Conservation (phyloP, 2,888 invertebrate genomes). For the Lutraria lutraria region DNA sequence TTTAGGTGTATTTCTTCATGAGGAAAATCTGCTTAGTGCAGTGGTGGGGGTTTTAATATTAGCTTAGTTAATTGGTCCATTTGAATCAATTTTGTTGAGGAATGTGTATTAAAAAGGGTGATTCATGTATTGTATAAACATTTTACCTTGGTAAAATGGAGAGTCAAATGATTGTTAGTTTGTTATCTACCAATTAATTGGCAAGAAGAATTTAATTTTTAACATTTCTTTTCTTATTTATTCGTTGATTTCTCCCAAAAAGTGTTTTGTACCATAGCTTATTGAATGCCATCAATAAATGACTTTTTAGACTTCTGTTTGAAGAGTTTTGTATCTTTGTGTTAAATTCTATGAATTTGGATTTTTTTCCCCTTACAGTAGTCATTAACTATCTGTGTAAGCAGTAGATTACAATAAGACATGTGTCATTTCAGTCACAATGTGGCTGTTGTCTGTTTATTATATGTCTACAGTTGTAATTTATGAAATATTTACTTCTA, state of each 20-base stretch:
- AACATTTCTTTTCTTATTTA: neutral
- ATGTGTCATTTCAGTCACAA: conserved; percentile 15
- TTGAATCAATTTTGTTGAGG: conserved; percentile 9
- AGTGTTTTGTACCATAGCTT: neutral
- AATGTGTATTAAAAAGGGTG: neutral
- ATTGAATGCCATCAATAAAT: neutral
- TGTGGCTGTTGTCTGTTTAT: neutral
- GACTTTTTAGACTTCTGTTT: neutral
- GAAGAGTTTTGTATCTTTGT: neutral
- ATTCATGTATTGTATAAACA: conserved; percentile 9
- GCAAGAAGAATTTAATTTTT: neutral
- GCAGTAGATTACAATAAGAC: conserved; percentile 24
- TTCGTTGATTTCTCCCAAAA: neutral
- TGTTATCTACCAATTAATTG: neutral
- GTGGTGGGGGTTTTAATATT: conserved; percentile 10
- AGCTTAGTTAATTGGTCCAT: conserved; percentile 23
- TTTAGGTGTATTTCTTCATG: conserved; percentile 20
- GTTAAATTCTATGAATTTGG: neutral
- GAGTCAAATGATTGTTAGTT: neutral
- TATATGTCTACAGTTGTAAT: neutral
- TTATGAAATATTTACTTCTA: neutral
- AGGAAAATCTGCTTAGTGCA: conserved; percentile 3
- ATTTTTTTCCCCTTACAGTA: neutral
- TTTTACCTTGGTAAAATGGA: neutral
- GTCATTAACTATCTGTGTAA: conserved; percentile 40